A percentile compares a stretch with the other conserved stretches of the same genome.
Evolutionary conservation across 2,888 invertebrate species (phyloP).

Genomic region (Melipona beecheii): DNA sequence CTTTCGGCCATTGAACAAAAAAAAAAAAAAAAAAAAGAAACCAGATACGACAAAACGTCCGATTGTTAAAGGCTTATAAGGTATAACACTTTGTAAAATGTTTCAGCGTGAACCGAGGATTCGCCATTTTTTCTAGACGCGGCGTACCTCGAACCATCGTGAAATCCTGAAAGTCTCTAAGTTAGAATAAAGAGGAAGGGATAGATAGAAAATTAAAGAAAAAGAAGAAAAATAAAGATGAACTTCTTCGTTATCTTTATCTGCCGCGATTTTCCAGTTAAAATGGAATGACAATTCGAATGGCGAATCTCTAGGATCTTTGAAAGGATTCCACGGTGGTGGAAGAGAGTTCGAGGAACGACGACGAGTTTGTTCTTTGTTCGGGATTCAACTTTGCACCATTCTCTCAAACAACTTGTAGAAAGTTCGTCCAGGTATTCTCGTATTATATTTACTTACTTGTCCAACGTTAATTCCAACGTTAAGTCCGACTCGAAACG

Average conservation of each 20-base stretch:
- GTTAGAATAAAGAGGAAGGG: background rate
- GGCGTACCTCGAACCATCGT: constrained; percentile 13
- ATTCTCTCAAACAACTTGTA: background rate
- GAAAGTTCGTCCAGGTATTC: constrained; percentile 23
- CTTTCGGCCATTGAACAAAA: constrained; percentile 11
- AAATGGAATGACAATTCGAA: background rate
- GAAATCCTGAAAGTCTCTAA: background rate
- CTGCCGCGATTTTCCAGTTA: background rate
- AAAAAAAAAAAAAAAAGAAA: constrained; percentile 6
- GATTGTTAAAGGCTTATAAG: constrained; percentile 43
- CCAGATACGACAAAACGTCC: constrained; percentile 54
- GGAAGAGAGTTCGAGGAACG: constrained; percentile 21
- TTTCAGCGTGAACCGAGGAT: background rate
- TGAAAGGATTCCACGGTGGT: background rate
- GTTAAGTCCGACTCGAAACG: constrained; percentile 6
- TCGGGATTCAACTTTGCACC: background rate
- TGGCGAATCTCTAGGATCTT: background rate
- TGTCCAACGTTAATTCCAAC: constrained; percentile 19
- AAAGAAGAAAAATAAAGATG: background rate
- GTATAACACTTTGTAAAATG: constrained; percentile 46
- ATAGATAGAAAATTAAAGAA: background rate
- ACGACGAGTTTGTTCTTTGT: constrained; percentile 19
- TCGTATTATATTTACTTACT: constrained; percentile 26
- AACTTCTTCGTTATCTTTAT: background rate
- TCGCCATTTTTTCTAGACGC: constrained; percentile 4